Evolutionary conservation across 2,113 vertebrate genomes (phyloP), one percentile per base, ranked within the genome.

Genomic region (Perccottus glenii): DNA sequence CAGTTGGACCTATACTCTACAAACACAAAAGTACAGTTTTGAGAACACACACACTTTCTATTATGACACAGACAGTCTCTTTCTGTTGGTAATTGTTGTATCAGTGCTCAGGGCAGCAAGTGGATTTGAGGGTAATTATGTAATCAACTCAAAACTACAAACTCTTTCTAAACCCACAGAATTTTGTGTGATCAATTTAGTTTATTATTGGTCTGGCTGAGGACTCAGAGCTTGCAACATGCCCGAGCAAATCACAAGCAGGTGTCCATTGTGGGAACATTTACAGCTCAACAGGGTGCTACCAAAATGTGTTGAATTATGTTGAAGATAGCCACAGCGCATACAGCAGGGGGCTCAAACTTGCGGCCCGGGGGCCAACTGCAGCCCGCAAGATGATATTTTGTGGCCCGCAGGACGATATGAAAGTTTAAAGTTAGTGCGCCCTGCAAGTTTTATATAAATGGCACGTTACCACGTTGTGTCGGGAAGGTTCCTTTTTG

Each of bases 1-100:
- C 97, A 99, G 90, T 97, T 97, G 33, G 85, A 75, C 0, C 85
- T 56, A 53, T 94, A 90, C 49, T 95, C 97, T 98, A 90, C 33
- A 53, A 16, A 55, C 52, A 55, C 11, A n/a, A 35, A 55, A 36
- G 33, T 4, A 55, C 52, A 36, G 5, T 3, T 8, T 40, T 40
- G 38, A 40, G 4, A 40, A 6, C 38, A 40, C 38, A 40, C 38
- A 40, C 2, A 40, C 38, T 16, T 61, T 48, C 2, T 36, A 12
- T 66, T 11, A 12, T 12, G 16, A 45, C 36, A 7, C 43, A 3
- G 44, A 52, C 44, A 10, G 51, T 62, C 45, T 47, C 19, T 44
- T 44, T 40, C 15, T 0, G 5, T 9, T 45, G 42, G 46, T 55
- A 65, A 78, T 62, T 14, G 50, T 35, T 11, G 38, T 42, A 64